Base-by-base conservation (phyloP, 2,888 invertebrate species). In the Andricus curvator region DNA sequence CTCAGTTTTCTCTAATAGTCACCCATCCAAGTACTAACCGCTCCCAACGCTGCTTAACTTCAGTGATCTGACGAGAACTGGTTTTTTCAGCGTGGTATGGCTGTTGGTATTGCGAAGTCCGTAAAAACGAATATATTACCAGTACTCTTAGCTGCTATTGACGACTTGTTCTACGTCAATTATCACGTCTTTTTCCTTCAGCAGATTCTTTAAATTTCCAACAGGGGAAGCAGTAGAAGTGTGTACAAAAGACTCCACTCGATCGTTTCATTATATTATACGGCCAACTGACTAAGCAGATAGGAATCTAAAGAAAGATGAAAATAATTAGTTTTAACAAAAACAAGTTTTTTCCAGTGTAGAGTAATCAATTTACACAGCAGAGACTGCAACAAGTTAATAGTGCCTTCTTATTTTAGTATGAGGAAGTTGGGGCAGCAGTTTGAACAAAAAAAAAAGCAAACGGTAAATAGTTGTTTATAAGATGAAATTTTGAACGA, bases 261-360 rank as follows among this genome's bases (percentile, higher is more conserved):
- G n/a, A 91, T 83, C 17, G 93, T 91, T 82, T 92, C 92, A 76
- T 90, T 89, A 41, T 92, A 90, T 87, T 90, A 91, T 3, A 93
- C 93, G 51, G 94, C 93, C 41, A 95, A 90, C 82, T 94, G 93
- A 22, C 93, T 93, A 1, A 95, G 95, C 48, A 95, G 89, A 66
- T 94, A 93, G 92, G 93, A 77, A 95, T 90, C 95, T 95, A 89
- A 11, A 92, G 91, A 80, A 78, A 64, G 80, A 41, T 22, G 81
- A 37, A 41, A 76, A 17, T 29, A 29, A 51, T 51, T 33, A 29
- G 29, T 70, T 51, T 48, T 6, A 33, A 17, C 2, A 17, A 29
- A 48, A 41, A 11, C 76, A 64, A 76, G 48, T 15, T 67, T 64
- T 44, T 65, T 5, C 15, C 51, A 22, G 5, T 67, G 51, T 70